Percentiles rank a stretch among this genome's conserved stretches.
These are phyloP conservation scores for Hermaeophaga mercurialis DNA, from an alignment of 2,888 invertebrate genomes.

Conservation along the genomic window DNA sequence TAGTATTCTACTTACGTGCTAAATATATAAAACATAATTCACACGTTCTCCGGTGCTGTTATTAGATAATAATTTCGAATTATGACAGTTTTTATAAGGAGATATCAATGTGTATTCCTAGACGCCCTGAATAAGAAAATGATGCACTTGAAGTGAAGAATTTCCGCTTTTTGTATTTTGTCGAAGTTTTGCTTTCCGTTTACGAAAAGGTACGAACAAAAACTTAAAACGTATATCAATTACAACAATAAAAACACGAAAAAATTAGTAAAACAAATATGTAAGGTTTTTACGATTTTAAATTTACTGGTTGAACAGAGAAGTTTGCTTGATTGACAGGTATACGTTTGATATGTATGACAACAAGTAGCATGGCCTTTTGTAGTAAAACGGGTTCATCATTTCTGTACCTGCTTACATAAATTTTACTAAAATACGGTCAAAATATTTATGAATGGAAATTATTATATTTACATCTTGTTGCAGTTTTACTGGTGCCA, in stretches of 20 bases:
- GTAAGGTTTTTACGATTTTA: constrained; percentile 49
- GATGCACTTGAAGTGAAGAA: background rate
- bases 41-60: too few species aligned
- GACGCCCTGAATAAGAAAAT: too few species aligned
- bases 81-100: too few species aligned
- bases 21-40: too few species aligned
- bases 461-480: constrained; percentile 44
- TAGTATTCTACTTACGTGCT: too few species aligned
- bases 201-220: constrained; percentile 25
- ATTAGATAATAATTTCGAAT: too few species aligned
- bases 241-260: constrained; percentile 38
- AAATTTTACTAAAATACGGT: constrained; percentile 48
- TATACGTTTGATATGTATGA: constrained; percentile 45
- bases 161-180: constrained; percentile 1
- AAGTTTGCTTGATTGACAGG: constrained; percentile 52
- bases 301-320: constrained; percentile 49
- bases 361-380: constrained; percentile 45
- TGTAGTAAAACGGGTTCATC: constrained; percentile 46
- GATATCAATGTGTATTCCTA: too few species aligned
- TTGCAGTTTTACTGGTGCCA: constrained; percentile 31
- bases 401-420: constrained; percentile 47
- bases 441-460: constrained; percentile 51
- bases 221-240: constrained; percentile 41
- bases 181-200: constrained; percentile 8
- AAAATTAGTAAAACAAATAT: constrained; percentile 51